A percentile compares a stretch with the other conserved stretches of the same genome.
These are phyloP conservation scores for Danio aesculapii DNA, from an alignment of 2,797 vertebrate genomes.

Conservation along the genomic window DNA sequence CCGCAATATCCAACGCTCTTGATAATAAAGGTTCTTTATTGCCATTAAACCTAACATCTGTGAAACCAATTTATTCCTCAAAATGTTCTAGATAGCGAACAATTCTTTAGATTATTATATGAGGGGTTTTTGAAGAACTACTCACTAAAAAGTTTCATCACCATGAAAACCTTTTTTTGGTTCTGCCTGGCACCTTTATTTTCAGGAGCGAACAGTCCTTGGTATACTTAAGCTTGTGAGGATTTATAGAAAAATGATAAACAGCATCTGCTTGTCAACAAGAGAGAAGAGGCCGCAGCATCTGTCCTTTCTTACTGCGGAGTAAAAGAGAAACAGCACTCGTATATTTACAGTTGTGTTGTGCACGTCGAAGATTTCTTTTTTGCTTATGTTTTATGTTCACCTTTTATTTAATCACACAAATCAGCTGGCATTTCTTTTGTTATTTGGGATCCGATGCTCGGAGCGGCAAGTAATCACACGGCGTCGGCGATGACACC, in stretches of 20 bases:
- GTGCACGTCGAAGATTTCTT: constrained; percentile 11
- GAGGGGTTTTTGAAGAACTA: too few species aligned
- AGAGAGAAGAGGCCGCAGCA: constrained; percentile 12
- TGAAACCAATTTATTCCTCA: too few species aligned
- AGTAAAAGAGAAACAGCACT: constrained; percentile 51
- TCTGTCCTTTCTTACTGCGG: constrained; percentile 27
- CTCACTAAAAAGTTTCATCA: too few species aligned
- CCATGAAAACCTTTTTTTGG: too few species aligned
- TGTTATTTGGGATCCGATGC: constrained; percentile 14
- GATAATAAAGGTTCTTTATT: too few species aligned
- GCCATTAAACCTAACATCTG: too few species aligned
- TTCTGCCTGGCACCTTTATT: too few species aligned
- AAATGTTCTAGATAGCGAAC: too few species aligned
- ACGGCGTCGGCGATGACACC: neutral
- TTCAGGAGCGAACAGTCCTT: constrained; percentile 70
- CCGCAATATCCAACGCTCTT: constrained; percentile 36
- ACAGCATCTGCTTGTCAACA: constrained; percentile 41
- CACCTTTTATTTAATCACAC: constrained; percentile 41
- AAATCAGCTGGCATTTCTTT: constrained; percentile 32
- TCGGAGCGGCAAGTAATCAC: constrained; percentile 11
- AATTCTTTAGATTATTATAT: too few species aligned
- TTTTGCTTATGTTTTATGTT: constrained; percentile 56
- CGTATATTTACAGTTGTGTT: constrained; percentile 57
- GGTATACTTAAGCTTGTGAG: constrained; percentile 74
- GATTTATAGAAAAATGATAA: constrained; percentile 84